Percentiles rank a stretch among this genome's conserved stretches.
phyloP scores from a whole-genome alignment of 2,113 vertebrate species.

The Ploceus nigricollis region DNA sequence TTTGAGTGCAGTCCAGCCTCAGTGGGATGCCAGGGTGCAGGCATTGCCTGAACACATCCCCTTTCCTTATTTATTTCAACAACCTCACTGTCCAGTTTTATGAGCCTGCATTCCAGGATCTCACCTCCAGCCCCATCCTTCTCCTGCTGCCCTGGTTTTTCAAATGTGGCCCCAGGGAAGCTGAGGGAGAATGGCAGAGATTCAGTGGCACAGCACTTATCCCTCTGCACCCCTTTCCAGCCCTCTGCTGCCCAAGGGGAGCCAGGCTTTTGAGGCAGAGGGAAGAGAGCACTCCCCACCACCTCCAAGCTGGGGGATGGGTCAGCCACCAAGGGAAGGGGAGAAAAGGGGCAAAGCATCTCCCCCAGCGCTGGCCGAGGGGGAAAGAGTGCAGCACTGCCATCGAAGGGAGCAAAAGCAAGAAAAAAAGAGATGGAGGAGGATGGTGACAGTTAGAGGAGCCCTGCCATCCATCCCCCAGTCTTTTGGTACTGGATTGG shows the following conservation, averaged over 20 bases:
- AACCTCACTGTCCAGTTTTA: not conserved
- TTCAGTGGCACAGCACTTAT: not conserved
- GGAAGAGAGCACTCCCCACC: not conserved
- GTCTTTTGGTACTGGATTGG: not conserved
- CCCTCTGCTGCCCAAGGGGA: not conserved
- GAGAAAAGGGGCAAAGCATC: not conserved
- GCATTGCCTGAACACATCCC: not conserved
- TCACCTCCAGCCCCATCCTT: not conserved
- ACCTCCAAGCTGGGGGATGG: not conserved
- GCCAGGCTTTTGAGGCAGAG: not conserved
- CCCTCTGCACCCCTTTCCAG: not conserved
- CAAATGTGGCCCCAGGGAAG: not conserved
- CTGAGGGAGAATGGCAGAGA: not conserved
- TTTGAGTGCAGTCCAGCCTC: not conserved
- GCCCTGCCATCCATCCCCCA: rapidly evolving
- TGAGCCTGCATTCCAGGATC: not conserved
- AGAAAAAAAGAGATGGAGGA: not conserved
- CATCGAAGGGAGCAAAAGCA: rapidly evolving
- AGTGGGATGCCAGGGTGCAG: not conserved
- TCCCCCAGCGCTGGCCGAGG: not conserved
- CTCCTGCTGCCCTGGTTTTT: not conserved
- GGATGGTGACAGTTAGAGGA: not conserved
- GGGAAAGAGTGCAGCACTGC: not conserved
- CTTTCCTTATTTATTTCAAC: not conserved
- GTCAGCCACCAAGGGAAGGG: not conserved